These are phyloP conservation scores for Myiagra hebetior DNA, from an alignment of 2,113 vertebrate species.

Conservation along the genomic window DNA sequence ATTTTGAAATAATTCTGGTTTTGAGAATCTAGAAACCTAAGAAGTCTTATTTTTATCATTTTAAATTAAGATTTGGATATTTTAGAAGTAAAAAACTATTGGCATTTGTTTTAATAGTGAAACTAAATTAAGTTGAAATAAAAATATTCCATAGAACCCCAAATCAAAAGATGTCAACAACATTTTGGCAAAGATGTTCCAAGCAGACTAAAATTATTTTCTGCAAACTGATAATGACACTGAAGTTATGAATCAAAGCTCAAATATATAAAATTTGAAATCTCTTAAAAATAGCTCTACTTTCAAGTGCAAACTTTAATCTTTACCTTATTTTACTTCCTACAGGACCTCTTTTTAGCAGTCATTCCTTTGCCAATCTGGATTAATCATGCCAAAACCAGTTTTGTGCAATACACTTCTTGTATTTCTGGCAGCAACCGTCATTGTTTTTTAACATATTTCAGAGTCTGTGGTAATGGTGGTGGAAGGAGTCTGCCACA, in stretches of 20 bases:
- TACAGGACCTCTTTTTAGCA: neutral
- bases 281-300: neutral
- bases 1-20: neutral
- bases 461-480: neutral
- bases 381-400: neutral
- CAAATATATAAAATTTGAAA: neutral
- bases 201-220: neutral
- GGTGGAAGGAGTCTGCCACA: neutral
- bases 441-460: neutral
- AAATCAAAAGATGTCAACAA: neutral
- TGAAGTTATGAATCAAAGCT: neutral
- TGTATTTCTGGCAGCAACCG: neutral
- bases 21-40: neutral
- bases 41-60: neutral
- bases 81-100: neutral
- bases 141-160: neutral
- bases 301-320: neutral
- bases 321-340: neutral
- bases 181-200: neutral
- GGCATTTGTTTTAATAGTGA: fast-evolving
- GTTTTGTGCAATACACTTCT: neutral
- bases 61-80: neutral
- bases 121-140: neutral
- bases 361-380: neutral
- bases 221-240: neutral